These are phyloP conservation scores for Sciurus carolinensis DNA, from an alignment of 2,797 vertebrate genomes.

Conservation along the genomic window DNA sequence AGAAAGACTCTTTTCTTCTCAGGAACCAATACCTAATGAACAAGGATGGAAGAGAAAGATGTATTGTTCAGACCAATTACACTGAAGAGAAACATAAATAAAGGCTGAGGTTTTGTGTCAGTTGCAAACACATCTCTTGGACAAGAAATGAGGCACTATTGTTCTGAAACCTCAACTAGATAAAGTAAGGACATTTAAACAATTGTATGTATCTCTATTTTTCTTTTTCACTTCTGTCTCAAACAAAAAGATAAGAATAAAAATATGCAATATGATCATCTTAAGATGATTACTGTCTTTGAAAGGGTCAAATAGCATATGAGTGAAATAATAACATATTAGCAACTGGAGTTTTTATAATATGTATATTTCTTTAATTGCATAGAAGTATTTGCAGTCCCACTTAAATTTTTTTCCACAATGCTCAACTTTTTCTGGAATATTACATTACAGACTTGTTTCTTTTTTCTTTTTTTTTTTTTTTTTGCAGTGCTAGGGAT, in stretches of 20 bases:
- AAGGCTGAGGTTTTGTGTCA: slow-evolving; percentile 62
- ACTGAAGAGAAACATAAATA: slow-evolving; percentile 78
- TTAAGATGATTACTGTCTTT: neutral
- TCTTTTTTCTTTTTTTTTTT: no score
- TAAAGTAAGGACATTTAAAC: slow-evolving; percentile 38
- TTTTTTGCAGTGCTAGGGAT: no score
- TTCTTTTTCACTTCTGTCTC: neutral
- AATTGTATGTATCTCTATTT: neutral
- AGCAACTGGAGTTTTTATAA: neutral
- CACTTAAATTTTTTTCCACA: neutral
- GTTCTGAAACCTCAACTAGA: neutral
- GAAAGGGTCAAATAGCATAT: neutral
- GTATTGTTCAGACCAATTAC: slow-evolving; percentile 65
- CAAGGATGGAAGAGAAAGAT: slow-evolving; percentile 73
- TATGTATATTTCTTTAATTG: neutral
- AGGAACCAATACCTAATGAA: slow-evolving; percentile 57
- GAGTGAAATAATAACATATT: neutral
- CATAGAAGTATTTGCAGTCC: neutral
- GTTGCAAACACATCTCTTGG: slow-evolving; percentile 64
- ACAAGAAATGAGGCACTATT: neutral
- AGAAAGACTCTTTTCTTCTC: slow-evolving; percentile 36
- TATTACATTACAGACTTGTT: neutral
- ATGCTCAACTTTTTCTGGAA: neutral
- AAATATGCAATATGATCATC: neutral
- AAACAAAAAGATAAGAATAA: neutral